Conservation (phyloP, 2,888 invertebrate genomes). For the Lasioglossum morio region DNA sequence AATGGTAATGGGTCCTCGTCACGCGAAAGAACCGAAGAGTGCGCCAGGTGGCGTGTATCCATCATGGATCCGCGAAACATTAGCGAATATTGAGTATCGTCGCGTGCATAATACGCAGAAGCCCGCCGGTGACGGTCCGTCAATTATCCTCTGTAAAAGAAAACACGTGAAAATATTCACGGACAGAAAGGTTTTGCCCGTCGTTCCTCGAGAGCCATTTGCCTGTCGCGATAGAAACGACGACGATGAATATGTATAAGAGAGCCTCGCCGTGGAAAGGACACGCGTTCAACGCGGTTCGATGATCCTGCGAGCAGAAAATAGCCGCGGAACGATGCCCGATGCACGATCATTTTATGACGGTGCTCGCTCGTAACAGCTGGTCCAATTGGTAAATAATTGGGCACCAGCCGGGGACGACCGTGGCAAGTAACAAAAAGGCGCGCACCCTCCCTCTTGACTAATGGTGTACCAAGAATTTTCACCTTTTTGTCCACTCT, state of each 20-base stretch:
- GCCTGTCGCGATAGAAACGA: background rate
- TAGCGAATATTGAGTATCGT: conserved; percentile 17
- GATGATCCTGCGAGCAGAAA: conserved; percentile 17
- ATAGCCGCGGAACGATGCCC: background rate
- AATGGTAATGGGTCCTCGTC: conserved; percentile 53
- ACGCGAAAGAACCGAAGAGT: conserved; percentile 41
- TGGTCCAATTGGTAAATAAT: conserved; percentile 9
- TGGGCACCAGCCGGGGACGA: background rate
- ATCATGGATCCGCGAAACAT: conserved; percentile 12
- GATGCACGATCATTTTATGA: conserved; percentile 21
- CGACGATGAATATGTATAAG: conserved; percentile 26
- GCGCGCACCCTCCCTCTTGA: background rate
- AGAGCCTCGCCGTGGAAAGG: background rate
- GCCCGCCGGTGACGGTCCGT: background rate
- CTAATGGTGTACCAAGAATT: conserved; percentile 2
- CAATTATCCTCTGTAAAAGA: conserved; percentile 16
- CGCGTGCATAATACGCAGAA: background rate
- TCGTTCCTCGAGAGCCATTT: background rate
- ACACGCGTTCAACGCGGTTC: conserved; percentile 9
- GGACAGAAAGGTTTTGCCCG: conserved; percentile 8
- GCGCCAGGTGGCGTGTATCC: conserved; percentile 37
- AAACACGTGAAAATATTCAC: conserved; percentile 19
- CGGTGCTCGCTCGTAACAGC: background rate
- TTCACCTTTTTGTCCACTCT: background rate
- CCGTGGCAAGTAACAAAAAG: background rate